A percentile compares a stretch with the other conserved stretches of the same genome.
These are phyloP conservation scores for Amphiprion clarkii DNA, from an alignment of 2,797 vertebrate genomes.

Conservation along the genomic window DNA sequence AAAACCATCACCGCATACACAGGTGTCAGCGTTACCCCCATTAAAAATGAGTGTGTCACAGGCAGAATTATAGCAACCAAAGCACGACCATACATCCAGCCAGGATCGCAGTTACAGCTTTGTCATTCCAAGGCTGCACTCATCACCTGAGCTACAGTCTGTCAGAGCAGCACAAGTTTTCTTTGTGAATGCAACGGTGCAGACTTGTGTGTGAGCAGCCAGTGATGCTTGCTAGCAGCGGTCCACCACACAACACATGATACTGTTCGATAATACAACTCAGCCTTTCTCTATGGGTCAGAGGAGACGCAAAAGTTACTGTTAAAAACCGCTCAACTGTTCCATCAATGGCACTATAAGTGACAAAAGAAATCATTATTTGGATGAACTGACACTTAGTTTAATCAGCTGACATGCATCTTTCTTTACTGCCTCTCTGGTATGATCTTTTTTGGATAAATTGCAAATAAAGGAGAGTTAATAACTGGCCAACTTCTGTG, in stretches of 20 bases:
- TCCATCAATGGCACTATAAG: neutral
- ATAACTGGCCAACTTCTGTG: neutral
- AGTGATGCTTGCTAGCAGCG: neutral
- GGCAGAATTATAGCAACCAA: neutral
- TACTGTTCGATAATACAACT: neutral
- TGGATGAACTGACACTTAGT: neutral
- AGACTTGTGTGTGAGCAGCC: neutral
- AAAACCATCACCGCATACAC: neutral
- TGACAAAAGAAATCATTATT: neutral
- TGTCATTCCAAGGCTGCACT: conserved; percentile 8
- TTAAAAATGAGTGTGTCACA: conserved; percentile 14
- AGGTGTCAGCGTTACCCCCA: neutral
- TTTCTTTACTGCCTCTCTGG: conserved; percentile 1
- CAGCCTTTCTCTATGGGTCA: neutral
- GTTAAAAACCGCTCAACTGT: neutral
- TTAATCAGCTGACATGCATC: neutral
- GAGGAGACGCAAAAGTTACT: neutral
- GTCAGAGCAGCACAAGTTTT: neutral
- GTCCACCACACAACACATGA: neutral
- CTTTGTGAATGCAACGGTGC: neutral
- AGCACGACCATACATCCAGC: neutral
- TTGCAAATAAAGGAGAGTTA: neutral
- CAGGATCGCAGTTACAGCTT: neutral
- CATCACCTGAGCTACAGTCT: neutral
- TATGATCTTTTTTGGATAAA: conserved; percentile 2